Evolutionary conservation across 2,113 vertebrate species (phyloP), one percentile per base, ranked within the genome.

Genomic region (Phyllostomus discolor): DNA sequence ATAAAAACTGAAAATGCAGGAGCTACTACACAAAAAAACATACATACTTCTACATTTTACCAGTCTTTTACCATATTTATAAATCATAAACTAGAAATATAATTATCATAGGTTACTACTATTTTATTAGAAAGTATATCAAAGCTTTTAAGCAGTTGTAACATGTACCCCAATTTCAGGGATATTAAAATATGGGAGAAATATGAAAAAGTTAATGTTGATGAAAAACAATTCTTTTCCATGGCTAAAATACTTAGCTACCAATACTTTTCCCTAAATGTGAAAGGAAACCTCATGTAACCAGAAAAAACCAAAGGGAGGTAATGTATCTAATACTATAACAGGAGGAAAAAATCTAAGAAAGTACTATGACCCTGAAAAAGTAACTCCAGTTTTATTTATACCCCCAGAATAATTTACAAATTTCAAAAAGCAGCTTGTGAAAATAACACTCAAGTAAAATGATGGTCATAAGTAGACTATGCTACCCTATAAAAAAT

Each of bases 381-480:
- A 69, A 38, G 0, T 92, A 67, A 86, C 11, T 83, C 31, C 57
- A 76, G 7, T 86, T 83, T 24, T 35, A 70, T 22, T 92, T 19
- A 31, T 69, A 87, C 11, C 15, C 66, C 50, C 62, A 52, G 75
- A 96, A 94, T 89, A 91, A 90, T 70, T 95, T 79, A 78, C 2
- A 81, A 33, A 90, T 67, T 92, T 94, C 66, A 90, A 95, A 95
- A 96, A 96, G 41, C 9, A 84, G 22, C 33, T 66, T 88, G 24
- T 31, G 38, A 70, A 95, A 95, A 86, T 52, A 93, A 82, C 35
- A 89, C 35, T 81, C 9, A 93, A 88, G 48, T 72, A 31, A 88
- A 19, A 0, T 66, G 26, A 92, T 11, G 0, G 31, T 54, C 28
- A 41, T 62, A 90, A n/a, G 10, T 66, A 85, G 16, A 59, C 90